Evolutionary conservation across 1,140 invertebrate species (phyloP), one percentile per base, ranked within the genome.

Genomic region (Steinernema khuongi): DNA sequence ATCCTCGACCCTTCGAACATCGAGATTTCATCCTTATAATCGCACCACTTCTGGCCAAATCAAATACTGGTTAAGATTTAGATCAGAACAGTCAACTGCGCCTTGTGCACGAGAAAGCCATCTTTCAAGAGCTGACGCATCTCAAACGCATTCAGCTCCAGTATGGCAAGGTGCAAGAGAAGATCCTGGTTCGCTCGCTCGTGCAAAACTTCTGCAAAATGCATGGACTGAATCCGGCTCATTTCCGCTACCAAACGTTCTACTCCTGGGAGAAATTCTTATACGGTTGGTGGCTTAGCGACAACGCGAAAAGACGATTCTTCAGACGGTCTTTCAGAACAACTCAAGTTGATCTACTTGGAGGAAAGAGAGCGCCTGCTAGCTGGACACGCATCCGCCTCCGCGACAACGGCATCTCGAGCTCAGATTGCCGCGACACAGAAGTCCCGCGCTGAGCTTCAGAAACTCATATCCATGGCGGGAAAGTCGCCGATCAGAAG

Each of bases 121-220:
- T 97, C 79, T 96, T 97, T 86, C 92, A 96, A 81, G 92, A 96
- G 85, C 87, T 97, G 70, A 89, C 96, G 80, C 93, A 96, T 85
- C 85, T 97, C 26, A 97, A 97, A 85, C 89, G 93, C 72, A 88
- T 94, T 69, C 94, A 96, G 86, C 95, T 96, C 74, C 89, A 93
- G 79, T 91, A 92, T 68, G 92, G 92, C 19, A 91, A 91, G 87
- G 89, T 92, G 2, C 94, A 94, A 81, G 94, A 96, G 86, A 90
- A 91, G 28, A 90, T 95, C 66, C 86, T 96, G 17, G 93, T 96
- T 0, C 95, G 94, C 85, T 88, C 94, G 78, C 87, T 91, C 71
- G 88, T 90, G 29, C 92, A 93, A 73, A 90, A 91, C 72, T 94
- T 93, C 81, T 90, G 91, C 78, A 90, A 90, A 83, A 91, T 68